phyloP scores from a whole-genome alignment of 2,888 invertebrate species.

The Ophion costatus region DNA sequence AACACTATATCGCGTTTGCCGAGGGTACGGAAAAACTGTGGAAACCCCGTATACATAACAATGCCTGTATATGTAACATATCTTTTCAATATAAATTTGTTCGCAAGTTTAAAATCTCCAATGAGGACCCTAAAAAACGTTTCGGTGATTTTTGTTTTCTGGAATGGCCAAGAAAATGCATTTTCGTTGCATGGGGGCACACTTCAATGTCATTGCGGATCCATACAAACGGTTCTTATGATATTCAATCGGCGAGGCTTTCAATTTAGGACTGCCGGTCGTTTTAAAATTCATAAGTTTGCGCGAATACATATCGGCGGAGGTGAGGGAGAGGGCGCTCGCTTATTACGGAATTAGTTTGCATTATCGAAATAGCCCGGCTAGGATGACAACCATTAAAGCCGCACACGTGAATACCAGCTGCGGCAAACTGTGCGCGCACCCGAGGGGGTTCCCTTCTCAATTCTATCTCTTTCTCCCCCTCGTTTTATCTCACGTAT shows the following conservation, averaged over 20 bases:
- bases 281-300: slow-evolving; percentile 42
- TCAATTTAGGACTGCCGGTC: slow-evolving; percentile 50
- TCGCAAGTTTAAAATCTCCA: no score
- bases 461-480: slow-evolving; percentile 12
- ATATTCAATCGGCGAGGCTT: slow-evolving; percentile 59
- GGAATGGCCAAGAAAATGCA: no score
- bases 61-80: no score
- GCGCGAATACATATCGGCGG: background rate
- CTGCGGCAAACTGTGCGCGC: slow-evolving; percentile 66
- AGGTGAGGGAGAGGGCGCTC: slow-evolving; percentile 5
- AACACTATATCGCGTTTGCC: no score
- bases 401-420: slow-evolving; percentile 69
- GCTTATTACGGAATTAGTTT: slow-evolving; percentile 71
- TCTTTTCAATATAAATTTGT: no score
- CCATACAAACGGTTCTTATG: background rate
- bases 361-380: slow-evolving; percentile 75
- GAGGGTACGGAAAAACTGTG: no score
- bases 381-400: slow-evolving; percentile 77
- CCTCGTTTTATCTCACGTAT: slow-evolving; percentile 21
- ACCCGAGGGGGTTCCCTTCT: slow-evolving; percentile 44
- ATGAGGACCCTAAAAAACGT: no score
- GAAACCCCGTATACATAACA: no score
- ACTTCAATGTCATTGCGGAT: background rate
- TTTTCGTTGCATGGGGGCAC: background rate
- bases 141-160: no score